These are phyloP conservation scores for Myripristis jacobus DNA, from an alignment of 2,797 vertebrate genomes.

Conservation along the genomic window DNA sequence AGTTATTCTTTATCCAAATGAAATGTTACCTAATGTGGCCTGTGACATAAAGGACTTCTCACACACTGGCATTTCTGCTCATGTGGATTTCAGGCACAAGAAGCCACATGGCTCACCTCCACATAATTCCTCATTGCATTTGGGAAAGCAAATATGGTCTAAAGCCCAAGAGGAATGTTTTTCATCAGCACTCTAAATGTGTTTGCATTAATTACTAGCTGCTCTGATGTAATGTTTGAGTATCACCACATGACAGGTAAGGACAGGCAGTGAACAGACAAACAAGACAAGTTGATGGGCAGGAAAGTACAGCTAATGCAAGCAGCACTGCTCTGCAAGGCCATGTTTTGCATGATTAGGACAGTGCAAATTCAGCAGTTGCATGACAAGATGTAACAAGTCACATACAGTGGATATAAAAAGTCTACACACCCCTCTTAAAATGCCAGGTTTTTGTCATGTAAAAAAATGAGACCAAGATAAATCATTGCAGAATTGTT, in stretches of 20 bases:
- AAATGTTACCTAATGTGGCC: background rate
- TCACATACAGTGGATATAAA: no score
- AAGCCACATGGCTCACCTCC: constrained; percentile 17
- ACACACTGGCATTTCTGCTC: background rate
- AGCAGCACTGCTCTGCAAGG: background rate
- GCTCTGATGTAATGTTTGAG: constrained; percentile 1
- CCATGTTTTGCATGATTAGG: background rate
- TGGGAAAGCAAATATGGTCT: constrained; percentile 5
- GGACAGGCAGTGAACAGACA: background rate
- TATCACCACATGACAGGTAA: background rate
- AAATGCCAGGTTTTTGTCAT: no score
- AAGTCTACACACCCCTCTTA: no score
- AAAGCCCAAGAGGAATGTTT: constrained; percentile 6
- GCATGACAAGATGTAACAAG: background rate
- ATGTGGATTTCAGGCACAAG: background rate
- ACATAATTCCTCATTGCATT: background rate
- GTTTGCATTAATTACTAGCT: constrained; percentile 12
- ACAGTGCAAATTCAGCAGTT: background rate
- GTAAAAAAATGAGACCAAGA: no score
- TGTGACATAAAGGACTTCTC: background rate
- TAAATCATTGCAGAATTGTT: no score
- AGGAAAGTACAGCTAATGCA: background rate
- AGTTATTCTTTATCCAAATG: background rate
- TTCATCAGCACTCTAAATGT: background rate
- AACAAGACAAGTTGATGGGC: constrained; percentile 7